These are phyloP conservation scores for Trichonephila clavipes DNA, from an alignment of 1,140 invertebrate genomes.

Conservation along the genomic window DNA sequence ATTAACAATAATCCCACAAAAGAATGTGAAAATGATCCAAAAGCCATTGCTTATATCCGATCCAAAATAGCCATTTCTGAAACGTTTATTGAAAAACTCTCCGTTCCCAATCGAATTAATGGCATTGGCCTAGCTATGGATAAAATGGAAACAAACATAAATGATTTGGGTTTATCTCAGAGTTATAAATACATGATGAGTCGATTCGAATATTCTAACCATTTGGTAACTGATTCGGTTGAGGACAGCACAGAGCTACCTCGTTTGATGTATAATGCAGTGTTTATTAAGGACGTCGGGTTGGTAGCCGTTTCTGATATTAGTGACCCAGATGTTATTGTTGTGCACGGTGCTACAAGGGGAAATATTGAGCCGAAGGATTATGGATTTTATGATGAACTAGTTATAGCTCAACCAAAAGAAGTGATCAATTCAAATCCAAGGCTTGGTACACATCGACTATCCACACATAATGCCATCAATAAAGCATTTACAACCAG, in stretches of 20 bases:
- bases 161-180: too few relatives aligned
- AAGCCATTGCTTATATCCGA: too few relatives aligned
- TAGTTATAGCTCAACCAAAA: too few relatives aligned
- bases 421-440: not conserved
- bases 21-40: too few relatives aligned
- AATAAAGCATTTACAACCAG: not conserved
- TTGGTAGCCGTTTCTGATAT: not conserved
- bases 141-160: too few relatives aligned
- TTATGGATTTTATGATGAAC: not conserved
- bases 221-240: too few relatives aligned
- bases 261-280: not conserved
- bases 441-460: not conserved
- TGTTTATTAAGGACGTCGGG: not conserved
- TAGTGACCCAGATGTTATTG: not conserved
- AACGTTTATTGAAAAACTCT: not conserved
- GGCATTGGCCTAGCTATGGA: too few relatives aligned
- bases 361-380: accelerated
- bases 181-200: too few relatives aligned
- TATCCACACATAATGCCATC: not conserved
- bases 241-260: not conserved
- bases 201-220: too few relatives aligned
- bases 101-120: not conserved
- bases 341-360: not conserved
- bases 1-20: too few relatives aligned
- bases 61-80: too few relatives aligned